Base-by-base conservation (phyloP, 2,797 vertebrate species). In the Poeciliopsis paucimaculata region DNA sequence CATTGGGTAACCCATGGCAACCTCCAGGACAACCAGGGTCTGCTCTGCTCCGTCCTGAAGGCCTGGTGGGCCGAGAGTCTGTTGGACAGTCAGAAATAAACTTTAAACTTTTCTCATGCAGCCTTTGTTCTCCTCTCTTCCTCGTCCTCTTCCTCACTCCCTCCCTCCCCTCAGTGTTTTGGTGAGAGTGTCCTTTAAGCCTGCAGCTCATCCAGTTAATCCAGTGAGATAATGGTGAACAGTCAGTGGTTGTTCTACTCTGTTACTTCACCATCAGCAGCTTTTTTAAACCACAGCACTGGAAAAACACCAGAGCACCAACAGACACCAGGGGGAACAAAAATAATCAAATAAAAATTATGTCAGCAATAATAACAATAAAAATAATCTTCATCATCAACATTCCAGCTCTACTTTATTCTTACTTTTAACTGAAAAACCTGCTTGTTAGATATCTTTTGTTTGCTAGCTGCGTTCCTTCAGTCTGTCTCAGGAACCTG, bases 161-260 rank as follows among this genome's bases (percentile, higher is more conserved):
- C 72, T n/a, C 23, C 70, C 13, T 41, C 16, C 28, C 20, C 47
- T 46, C 31, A 5, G 70, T 41, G 9, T 86, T 72, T 77, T 71
- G 31, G 72, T 82, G 75, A 36, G 60, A 82, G 51, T 47, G 74
- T 72, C 68, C 82, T 88, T 79, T 82, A 86, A 84, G 78, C 87
- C 73, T 2, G 26, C 43, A 28, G 79, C 13, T 80, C 71, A 47
- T 84, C 78, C 77, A 64, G 31, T 76, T 86, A 88, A 88, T 88
- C 82, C 70, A 36, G 77, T 53, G 34, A 36, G 36, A 78, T 77
- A 43, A 71, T 73, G 77, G 51, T 15, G 79, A 57, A 15, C 73
- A 78, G 81, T 34, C 49, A 76, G 73, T 73, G 1, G 28, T 23
- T 4, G 53, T 46, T 80, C 66, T 1, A 20, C 72, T 82, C 75